A percentile compares a stretch with the other conserved stretches of the same genome.
Evolutionary conservation across 2,888 invertebrate species (phyloP).

Genomic region (Volucella zonaria): DNA sequence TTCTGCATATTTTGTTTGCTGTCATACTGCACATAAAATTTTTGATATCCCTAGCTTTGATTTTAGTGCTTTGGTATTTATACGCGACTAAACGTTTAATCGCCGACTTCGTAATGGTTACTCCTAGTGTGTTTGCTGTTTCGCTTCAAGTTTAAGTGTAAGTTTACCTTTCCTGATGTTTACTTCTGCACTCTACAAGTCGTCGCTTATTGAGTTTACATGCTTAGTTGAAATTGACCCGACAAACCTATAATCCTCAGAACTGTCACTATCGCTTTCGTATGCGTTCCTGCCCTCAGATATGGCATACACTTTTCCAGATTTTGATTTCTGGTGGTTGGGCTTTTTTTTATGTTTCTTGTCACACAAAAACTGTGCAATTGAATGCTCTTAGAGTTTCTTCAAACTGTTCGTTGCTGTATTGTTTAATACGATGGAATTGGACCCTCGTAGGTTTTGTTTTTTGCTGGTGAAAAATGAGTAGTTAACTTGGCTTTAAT

Average conservation of each 20-base stretch:
- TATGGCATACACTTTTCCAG: conserved; percentile 2
- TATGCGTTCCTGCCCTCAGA: background rate
- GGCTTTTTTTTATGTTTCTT: conserved; percentile 1
- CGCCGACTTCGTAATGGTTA: conserved; percentile 14
- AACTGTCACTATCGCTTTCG: conserved; percentile 17
- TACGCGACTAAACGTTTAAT: conserved; percentile 32
- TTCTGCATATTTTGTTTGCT: too few species aligned
- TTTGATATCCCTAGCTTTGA: conserved; percentile 1
- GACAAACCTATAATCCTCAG: background rate
- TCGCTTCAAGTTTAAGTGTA: conserved; percentile 29
- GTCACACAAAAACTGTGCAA: background rate
- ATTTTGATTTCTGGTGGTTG: background rate
- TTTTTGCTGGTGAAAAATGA: too few species aligned
- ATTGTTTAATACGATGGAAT: too few species aligned
- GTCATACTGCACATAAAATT: conserved; percentile 27
- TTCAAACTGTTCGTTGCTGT: too few species aligned
- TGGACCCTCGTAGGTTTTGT: too few species aligned
- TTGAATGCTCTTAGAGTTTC: too few species aligned
- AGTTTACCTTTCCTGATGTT: background rate
- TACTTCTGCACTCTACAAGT: conserved; percentile 9
- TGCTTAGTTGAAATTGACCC: conserved; percentile 6
- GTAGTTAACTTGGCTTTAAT: too few species aligned
- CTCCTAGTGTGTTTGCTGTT: background rate
- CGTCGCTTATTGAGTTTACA: background rate
- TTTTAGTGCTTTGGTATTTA: conserved; percentile 18